These are phyloP conservation scores for Drosophila helvetica DNA, from an alignment of 2,888 invertebrate genomes.

Conservation along the genomic window DNA sequence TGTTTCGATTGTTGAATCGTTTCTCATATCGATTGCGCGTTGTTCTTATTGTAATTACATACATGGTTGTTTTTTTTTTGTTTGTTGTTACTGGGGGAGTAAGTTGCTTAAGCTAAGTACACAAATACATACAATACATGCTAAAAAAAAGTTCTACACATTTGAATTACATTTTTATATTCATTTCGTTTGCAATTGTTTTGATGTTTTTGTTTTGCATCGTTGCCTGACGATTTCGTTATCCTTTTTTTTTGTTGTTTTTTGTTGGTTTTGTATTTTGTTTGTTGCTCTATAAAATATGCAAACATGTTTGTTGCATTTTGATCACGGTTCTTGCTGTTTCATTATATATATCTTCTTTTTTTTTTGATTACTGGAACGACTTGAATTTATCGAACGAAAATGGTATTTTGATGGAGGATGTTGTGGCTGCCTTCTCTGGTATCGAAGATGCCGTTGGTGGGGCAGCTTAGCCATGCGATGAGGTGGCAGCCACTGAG, in stretches of 20 bases:
- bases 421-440: constrained; percentile 8
- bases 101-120: constrained; percentile 51
- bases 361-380: constrained; percentile 73
- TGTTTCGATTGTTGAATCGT: constrained; percentile 43
- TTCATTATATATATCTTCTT: constrained; percentile 42
- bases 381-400: constrained; percentile 69
- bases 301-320: constrained; percentile 63
- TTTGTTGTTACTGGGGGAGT: constrained; percentile 48
- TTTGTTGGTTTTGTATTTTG: constrained; percentile 28
- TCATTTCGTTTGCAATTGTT: constrained; percentile 32
- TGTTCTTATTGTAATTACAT: constrained; percentile 43
- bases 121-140: constrained; percentile 60
- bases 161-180: constrained; percentile 45
- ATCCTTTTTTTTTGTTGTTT: constrained; percentile 43
- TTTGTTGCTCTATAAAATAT: constrained; percentile 71
- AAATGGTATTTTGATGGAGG: constrained; percentile 38
- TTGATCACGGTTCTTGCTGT: constrained; percentile 79
- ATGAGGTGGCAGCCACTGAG: constrained; percentile 12
- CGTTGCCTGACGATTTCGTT: constrained; percentile 71
- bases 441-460: constrained; percentile 17
- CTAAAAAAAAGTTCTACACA: constrained; percentile 66
- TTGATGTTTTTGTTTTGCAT: constrained; percentile 54
- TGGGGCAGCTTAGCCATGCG: constrained; percentile 19
- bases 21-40: constrained; percentile 58
- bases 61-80: neutral